Base-by-base conservation (phyloP, 2,797 vertebrate genomes). In the Brachymystax lenok region DNA sequence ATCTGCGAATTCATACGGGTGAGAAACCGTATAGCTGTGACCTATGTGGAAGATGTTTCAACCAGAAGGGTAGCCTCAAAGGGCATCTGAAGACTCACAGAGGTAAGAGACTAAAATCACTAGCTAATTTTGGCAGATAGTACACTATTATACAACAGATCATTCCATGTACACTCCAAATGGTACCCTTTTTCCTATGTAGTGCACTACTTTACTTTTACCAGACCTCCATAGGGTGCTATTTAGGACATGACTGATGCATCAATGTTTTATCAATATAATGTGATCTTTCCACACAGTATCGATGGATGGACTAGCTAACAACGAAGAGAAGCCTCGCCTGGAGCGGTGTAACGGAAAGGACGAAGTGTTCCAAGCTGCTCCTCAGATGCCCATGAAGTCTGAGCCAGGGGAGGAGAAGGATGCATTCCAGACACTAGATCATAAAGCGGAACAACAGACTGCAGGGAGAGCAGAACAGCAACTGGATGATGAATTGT, bases 11-110 rank as follows among this genome's bases (percentile, higher is more conserved):
- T 28, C 93, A 94, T 4, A 93, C 92, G 0, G 93, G 93, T 0
- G 91, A 93, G 85, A 93, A 92, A 54, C 90, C 92, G 1, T 93
- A 89, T 4, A 83, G 83, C 54, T 93, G 92, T 1, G 91, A 93
- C 50, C 70, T 88, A 0, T 94, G 93, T 0, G 92, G 91, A 5
- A 82, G 86, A 7, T 79, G 84, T 1, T 94, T 94, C 87, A 93
- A 91, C 30, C 93, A 93, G 89, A 92, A 93, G 1, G 90, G 91
- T 83, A 94, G 91, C 86, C 81, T 94, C 0, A 93, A 92, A 72
- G 92, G 92, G 70, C 93, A 94, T 84, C 87, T 74, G 27, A 93
- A 93, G 86, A 90, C 91, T 40, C 92, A 94, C 77, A 80, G 74
- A 0, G 83, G 92, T 92, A 72, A 85, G 91, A 89, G 3, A 33